phyloP scores from a whole-genome alignment of 2,888 invertebrate genomes.

The Stramonita haemastoma region DNA sequence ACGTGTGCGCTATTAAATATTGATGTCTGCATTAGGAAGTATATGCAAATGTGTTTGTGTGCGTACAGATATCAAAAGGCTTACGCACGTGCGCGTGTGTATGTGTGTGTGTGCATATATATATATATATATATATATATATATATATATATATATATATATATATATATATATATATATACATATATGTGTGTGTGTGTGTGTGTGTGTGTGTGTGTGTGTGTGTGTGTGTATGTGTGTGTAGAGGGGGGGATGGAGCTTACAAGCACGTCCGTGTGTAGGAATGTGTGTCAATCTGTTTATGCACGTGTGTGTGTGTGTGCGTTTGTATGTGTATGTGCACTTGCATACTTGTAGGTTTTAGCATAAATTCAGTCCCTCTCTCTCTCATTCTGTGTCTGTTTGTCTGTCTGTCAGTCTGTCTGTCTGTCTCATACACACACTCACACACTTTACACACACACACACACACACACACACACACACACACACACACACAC shows the following conservation, averaged over 20 bases:
- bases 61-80: background rate
- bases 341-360: too few species aligned
- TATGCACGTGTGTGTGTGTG: background rate
- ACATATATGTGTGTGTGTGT: background rate
- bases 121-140: background rate
- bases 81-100: background rate
- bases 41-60: conserved; percentile 1
- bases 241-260: background rate
- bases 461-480: too few species aligned
- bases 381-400: too few species aligned
- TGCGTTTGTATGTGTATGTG: background rate
- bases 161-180: background rate
- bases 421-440: too few species aligned
- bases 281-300: background rate
- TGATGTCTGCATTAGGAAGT: background rate
- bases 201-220: background rate
- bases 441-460: too few species aligned
- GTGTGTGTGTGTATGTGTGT: conserved; percentile 30
- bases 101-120: background rate
- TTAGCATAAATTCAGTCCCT: too few species aligned
- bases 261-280: background rate
- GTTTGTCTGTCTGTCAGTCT: too few species aligned
- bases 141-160: background rate
- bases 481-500: too few species aligned
- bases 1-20: too few species aligned